Conservation (phyloP, 2,113 vertebrate genomes). For the Leptobrachium ailaonicum region DNA sequence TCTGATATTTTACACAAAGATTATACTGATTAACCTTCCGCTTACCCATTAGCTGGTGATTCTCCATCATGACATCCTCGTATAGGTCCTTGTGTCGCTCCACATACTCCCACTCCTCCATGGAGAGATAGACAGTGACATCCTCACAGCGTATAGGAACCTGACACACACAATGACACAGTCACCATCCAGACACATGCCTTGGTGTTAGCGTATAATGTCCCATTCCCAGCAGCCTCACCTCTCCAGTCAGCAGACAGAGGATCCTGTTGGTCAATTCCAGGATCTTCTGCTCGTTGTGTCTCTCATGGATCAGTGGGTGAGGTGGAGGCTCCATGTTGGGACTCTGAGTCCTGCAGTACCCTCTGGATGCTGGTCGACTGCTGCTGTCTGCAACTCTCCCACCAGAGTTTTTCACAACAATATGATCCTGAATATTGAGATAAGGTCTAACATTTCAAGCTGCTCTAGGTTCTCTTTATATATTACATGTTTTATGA, state of each 20-base stretch:
- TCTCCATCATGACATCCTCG: conserved; percentile 56
- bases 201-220: neutral
- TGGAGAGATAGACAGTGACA: conserved; percentile 8
- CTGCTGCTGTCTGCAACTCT: neutral
- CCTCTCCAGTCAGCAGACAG: conserved; percentile 8
- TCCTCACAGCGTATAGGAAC: too few relatives aligned
- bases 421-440: neutral
- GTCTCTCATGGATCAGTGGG: neutral
- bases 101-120: conserved; percentile 28
- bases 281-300: neutral
- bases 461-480: too few relatives aligned
- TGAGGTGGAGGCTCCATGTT: neutral
- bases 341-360: neutral
- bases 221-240: neutral
- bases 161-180: neutral
- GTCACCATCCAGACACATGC: neutral
- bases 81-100: conserved; percentile 9
- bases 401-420: conserved; percentile 5
- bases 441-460: neutral
- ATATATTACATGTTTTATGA: too few relatives aligned
- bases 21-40: too few relatives aligned
- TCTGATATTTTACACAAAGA: too few relatives aligned
- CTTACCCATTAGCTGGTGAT: conserved; percentile 23
- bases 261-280: conserved; percentile 2
- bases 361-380: neutral